Base-by-base conservation (phyloP, 2,797 vertebrate species). In the Diplodus sargus region DNA sequence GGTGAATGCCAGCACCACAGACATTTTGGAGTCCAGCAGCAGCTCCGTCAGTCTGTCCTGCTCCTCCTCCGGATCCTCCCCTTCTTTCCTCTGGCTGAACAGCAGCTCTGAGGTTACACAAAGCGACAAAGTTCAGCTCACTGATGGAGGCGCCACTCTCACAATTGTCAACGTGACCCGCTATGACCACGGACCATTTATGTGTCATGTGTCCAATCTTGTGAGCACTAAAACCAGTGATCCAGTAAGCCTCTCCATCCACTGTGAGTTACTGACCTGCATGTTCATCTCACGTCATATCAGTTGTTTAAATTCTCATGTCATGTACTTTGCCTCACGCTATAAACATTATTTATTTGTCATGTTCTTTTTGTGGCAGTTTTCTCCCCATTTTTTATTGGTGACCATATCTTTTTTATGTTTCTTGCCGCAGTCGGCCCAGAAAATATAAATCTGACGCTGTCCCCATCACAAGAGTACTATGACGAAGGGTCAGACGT, bases 131-230 rank as follows among this genome's bases (percentile, higher is more conserved):
- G 76, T 89, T 75, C 77, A 76, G 39, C 49, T 93, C 61, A 85
- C 70, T 20, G 80, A 74, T 25, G 67, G 73, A 60, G 34, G n/a
- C 62, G 25, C 70, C 25, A 61, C 59, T 39, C 86, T 95, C 25
- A 81, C 78, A 23, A 86, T 95, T 51, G 3, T 56, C 13, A 81
- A 43, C 11, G 34, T 78, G 28, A 87, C 64, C 15, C 80, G 89
- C 60, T 88, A 85, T 34, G 93, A 94, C 52, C 60, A 49, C 65
- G 93, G 92, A 10, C 91, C 90, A 0, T 91, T 93, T 78, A 72
- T 15, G 30, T 95, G 93, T 61, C 58, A 20, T 10, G 93, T 85
- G 30, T 73, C 16, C 15, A 95, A 93, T 45, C 30, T 17, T 23
- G 13, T 94, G 67, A 93, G 89, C 69, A 67, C 68, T 17, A 7